Evolutionary conservation across 2,888 invertebrate genomes (phyloP).

Genomic region (Sarcophaga carnaria): DNA sequence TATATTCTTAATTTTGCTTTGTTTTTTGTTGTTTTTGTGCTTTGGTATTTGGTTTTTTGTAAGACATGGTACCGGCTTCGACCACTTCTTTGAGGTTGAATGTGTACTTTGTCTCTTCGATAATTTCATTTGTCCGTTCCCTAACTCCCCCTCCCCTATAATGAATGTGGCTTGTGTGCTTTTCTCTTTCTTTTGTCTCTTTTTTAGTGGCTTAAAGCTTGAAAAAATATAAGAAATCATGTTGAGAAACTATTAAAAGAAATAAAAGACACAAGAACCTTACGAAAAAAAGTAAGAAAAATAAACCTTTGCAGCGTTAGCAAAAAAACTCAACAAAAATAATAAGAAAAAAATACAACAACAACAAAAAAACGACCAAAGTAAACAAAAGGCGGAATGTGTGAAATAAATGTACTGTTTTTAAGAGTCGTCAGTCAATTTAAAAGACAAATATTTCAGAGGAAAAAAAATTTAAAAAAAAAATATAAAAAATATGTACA

Average conservation of each 20-base stretch:
- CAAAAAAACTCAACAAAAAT: constrained; percentile 33
- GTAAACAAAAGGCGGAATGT: constrained; percentile 64
- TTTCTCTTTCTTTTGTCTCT: constrained; percentile 2
- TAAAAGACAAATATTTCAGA: constrained; percentile 55
- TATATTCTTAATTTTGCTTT: constrained; percentile 52
- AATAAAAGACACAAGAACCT: constrained; percentile 25
- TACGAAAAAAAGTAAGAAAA: constrained; percentile 13
- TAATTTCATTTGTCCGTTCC: not conserved
- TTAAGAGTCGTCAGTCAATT: constrained; percentile 62
- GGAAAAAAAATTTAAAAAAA: constrained; percentile 2
- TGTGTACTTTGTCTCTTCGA: constrained; percentile 8
- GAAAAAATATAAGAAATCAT: constrained; percentile 26
- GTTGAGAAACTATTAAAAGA: constrained; percentile 33
- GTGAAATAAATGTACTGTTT: constrained; percentile 61
- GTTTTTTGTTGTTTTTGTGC: constrained; percentile 34
- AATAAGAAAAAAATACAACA: constrained; percentile 17
- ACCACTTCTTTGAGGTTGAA: constrained; percentile 50
- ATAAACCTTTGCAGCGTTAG: constrained; percentile 58
- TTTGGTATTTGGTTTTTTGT: constrained; percentile 42
- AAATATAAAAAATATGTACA: constrained; percentile 5
- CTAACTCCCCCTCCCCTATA: not conserved
- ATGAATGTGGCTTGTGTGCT: not conserved
- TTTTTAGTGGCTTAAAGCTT: constrained; percentile 46
- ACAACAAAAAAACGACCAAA: constrained; percentile 3
- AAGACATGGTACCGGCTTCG: constrained; percentile 65